Conservation (phyloP, 2,888 invertebrate species). For the Plutella xylostella region DNA sequence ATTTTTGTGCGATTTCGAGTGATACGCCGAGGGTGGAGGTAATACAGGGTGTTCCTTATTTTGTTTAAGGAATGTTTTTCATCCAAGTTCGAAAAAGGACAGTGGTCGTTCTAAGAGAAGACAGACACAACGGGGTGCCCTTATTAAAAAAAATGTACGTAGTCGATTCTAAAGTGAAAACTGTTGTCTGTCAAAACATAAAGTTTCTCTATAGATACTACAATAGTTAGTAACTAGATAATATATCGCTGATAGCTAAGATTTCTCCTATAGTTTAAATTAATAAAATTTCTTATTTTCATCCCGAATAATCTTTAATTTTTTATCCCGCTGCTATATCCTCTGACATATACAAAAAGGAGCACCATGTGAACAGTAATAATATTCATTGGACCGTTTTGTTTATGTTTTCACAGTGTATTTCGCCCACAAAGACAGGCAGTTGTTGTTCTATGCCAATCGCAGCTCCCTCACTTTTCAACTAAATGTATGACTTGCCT, state of each 20-base stretch:
- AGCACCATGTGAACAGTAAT: conserved; percentile 31
- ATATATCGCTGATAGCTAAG: too few relatives aligned
- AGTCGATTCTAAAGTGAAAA: too few relatives aligned
- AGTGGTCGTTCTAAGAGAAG: too few relatives aligned
- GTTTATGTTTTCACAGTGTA: conserved; percentile 63
- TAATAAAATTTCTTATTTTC: too few relatives aligned
- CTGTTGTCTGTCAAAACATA: too few relatives aligned
- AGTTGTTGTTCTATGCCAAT: conserved; percentile 63
- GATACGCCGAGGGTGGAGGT: conserved; percentile 31
- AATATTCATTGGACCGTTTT: conserved; percentile 27
- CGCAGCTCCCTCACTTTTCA: conserved; percentile 47
- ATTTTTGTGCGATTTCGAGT: conserved; percentile 39
- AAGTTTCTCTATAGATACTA: too few relatives aligned
- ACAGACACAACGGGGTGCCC: too few relatives aligned
- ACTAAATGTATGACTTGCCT: too few relatives aligned
- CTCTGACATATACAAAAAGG: not conserved
- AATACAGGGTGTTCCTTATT: conserved; percentile 26
- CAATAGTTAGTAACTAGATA: too few relatives aligned
- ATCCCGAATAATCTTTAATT: too few relatives aligned
- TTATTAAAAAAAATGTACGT: too few relatives aligned
- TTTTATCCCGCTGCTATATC: not conserved
- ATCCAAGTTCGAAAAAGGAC: not conserved
- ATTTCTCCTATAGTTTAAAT: too few relatives aligned
- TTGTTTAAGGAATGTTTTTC: not conserved
- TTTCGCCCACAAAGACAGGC: conserved; percentile 54